phyloP scores from a whole-genome alignment of 2,113 vertebrate species.

The Furnarius figulus region DNA sequence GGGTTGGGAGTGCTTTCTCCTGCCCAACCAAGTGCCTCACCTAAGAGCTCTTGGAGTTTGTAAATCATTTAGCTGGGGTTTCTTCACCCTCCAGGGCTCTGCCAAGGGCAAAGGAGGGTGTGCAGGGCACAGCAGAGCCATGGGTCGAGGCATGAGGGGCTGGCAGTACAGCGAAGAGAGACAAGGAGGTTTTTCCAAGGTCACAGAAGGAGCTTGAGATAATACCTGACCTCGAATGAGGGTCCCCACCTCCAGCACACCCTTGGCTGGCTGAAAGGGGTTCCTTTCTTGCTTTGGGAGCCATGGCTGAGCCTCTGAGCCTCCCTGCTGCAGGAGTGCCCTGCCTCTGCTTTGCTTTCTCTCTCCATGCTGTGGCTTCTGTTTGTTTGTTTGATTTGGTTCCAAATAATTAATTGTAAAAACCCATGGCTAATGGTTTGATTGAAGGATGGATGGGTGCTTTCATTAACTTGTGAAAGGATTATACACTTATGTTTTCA shows the following conservation, averaged over 20 bases:
- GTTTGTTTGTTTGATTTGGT: constrained; percentile 50
- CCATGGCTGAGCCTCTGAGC: not conserved
- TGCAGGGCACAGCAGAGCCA: fast-evolving
- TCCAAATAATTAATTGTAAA: constrained; percentile 61
- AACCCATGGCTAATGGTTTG: constrained; percentile 36
- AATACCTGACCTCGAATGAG: fast-evolving
- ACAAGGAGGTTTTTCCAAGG: not conserved
- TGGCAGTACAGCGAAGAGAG: not conserved
- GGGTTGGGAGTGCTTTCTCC: not conserved
- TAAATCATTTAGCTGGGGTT: not conserved
- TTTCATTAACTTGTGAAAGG: constrained; percentile 52
- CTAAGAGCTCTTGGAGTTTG: fast-evolving
- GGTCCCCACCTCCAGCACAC: not conserved
- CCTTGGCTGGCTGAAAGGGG: not conserved
- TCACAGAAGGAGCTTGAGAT: not conserved
- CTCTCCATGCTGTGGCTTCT: not conserved
- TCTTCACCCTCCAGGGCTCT: not conserved
- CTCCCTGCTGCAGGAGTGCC: not conserved
- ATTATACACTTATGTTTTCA: constrained; percentile 22
- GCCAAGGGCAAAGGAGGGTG: not conserved
- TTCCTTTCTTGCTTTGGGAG: not conserved
- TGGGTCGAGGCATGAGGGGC: fast-evolving
- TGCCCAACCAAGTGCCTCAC: not conserved
- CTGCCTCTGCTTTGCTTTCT: not conserved
- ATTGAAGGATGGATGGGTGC: constrained; percentile 22